Conservation (phyloP, 2,888 invertebrate species). For the Scaptomyza reducta region DNA sequence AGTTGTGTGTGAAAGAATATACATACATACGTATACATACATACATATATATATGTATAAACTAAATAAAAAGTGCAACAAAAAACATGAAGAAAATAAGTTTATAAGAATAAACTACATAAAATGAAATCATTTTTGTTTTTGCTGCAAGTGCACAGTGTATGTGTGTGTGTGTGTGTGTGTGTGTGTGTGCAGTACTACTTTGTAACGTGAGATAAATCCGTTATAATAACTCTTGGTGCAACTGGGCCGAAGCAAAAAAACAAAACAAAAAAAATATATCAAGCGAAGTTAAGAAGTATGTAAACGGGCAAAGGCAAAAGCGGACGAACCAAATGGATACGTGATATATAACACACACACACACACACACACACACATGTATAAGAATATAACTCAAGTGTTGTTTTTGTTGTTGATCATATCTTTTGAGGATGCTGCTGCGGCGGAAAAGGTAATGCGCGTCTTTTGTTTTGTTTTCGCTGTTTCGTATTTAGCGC, state of each 20-base stretch:
- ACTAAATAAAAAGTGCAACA: conserved; percentile 51
- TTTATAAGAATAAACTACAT: conserved; percentile 46
- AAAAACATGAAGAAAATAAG: conserved; percentile 1
- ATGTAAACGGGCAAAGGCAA: conserved; percentile 26
- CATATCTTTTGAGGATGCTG: conserved; percentile 58
- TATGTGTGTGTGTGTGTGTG: conserved; percentile 11
- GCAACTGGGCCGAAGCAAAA: conserved; percentile 56
- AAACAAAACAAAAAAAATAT: conserved; percentile 49
- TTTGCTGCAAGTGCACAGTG: conserved; percentile 19
- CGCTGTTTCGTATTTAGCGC: conserved; percentile 38
- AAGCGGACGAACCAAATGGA: background rate
- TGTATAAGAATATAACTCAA: background rate
- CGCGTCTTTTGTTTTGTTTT: conserved; percentile 52
- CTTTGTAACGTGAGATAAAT: conserved; percentile 75
- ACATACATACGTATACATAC: no score
- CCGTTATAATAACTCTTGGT: conserved; percentile 74
- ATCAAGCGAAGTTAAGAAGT: conserved; percentile 48
- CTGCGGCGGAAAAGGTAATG: background rate
- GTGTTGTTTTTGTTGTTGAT: conserved; percentile 15
- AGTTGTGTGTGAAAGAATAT: conserved; percentile 22
- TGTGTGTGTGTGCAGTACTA: conserved; percentile 28
- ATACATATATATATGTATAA: no score
- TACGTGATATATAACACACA: conserved; percentile 17
- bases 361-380: conserved; percentile 17
- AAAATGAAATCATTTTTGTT: conserved; percentile 62